Evolutionary conservation across 2,888 invertebrate species (phyloP), one percentile per base, ranked within the genome.

Genomic region (Miltochrista miniata): DNA sequence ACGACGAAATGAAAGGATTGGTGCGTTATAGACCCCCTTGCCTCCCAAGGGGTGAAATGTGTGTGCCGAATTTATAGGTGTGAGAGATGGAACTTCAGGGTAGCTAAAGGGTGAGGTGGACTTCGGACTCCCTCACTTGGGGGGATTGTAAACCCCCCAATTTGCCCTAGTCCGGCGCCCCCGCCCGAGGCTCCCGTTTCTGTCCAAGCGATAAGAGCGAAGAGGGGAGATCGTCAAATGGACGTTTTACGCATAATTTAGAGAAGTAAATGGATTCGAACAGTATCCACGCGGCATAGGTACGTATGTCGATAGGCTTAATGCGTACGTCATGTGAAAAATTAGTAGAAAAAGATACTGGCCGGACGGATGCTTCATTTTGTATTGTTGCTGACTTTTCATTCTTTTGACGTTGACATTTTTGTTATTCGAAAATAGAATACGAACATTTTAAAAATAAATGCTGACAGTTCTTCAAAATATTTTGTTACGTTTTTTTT

Each of bases 191-290:
- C 87, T 78, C 87, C 83, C 86, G 86, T 82, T 87, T 80, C 90
- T 90, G 90, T 90, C 90, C 90, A 90, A 88, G 89, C 90, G 90
- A 90, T 90, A 90, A 90, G 90, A 90, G 90, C 87, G 85, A 85
- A 90, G 90, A 90, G 90, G 89, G 87, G 90, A 81, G 89, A 83
- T 84, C 89, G 89, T 89, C 91, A 91, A 92, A 91, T 91, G 91
- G 92, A 92, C 92, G 92, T 92, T 92, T 92, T 92, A 92, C 92
- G 92, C 92, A 92, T 92, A 92, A 92, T 92, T 92, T 92, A 92
- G 90, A 90, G 87, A 89, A 90, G 90, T 90, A 92, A 92, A 92
- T 92, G 92, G 92, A 90, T 92, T 90, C 89, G 89, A 91, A 88
- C 89, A 87, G 85, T 83, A 85, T 88, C 84, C 87, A 83, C 77